These are phyloP conservation scores for Mythimna lalbum DNA, from an alignment of 2,888 invertebrate species.

Conservation along the genomic window DNA sequence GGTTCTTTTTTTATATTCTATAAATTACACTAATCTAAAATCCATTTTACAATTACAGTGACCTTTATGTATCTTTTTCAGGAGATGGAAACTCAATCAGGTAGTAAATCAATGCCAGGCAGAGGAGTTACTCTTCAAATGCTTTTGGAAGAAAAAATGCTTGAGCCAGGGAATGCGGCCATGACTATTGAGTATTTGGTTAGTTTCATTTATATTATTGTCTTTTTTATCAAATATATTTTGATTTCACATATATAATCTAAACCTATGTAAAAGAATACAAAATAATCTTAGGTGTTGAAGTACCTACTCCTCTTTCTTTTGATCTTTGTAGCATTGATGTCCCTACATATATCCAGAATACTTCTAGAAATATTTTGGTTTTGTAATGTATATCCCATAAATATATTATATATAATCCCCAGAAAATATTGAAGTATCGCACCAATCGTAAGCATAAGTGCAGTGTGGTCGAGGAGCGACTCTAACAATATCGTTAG, in stretches of 20 bases:
- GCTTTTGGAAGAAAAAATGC: slow-evolving; percentile 95
- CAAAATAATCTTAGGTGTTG: too few relatives aligned
- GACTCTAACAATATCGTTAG: too few relatives aligned
- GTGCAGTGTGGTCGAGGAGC: too few relatives aligned
- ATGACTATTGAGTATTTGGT: slow-evolving; percentile 98
- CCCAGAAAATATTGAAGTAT: too few relatives aligned
- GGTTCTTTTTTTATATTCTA: too few relatives aligned
- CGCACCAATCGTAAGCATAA: too few relatives aligned
- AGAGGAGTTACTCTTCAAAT: slow-evolving; percentile 96
- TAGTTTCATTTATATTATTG: slow-evolving; percentile 58
- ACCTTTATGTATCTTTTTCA: slow-evolving; percentile 62
- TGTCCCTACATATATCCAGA: too few relatives aligned
- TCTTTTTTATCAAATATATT: background rate
- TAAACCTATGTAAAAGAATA: too few relatives aligned
- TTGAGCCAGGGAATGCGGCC: slow-evolving; percentile 95
- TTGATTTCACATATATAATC: background rate
- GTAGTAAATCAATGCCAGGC: slow-evolving; percentile 89
- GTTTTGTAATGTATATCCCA: too few relatives aligned
- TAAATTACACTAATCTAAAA: background rate
- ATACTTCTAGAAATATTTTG: too few relatives aligned
- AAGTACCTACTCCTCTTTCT: too few relatives aligned
- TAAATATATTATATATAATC: too few relatives aligned
- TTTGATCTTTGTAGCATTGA: background rate
- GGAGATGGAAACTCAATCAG: slow-evolving; percentile 87
- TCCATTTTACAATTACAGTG: background rate